Evolutionary conservation across 2,797 vertebrate species (phyloP), one percentile per base, ranked within the genome.

Genomic region (Pteropus rufus): DNA sequence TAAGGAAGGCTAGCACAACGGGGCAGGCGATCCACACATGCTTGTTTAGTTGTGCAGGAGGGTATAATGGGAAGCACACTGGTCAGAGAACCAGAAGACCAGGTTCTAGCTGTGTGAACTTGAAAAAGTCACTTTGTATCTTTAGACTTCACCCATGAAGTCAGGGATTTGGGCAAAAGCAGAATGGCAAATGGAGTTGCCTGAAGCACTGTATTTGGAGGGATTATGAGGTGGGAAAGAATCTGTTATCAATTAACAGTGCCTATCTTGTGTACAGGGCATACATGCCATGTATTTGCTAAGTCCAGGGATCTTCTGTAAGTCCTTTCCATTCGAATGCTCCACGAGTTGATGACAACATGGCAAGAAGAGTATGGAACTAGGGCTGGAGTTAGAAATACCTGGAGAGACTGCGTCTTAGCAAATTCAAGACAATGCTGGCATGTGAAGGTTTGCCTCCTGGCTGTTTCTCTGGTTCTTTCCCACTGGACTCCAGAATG

Each of bases 51-150:
- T 26, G 44, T 46, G 58, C 73, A 56, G 24, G 80, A 39, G 21
- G 31, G 15, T 26, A 12, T 11, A 6, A 2, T 7, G n/a, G 62
- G 18, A 65, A 19, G 29, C 36, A 62, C 91, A 14, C 34, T 3
- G 24, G 80, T 64, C 52, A 10, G 19, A 80, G 54, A n/a, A 46
- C 56, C 26, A 23, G 44, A 39, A 58, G 18, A 16, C 24, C 36
- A 29, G 41, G 89, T 49, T 67, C 67, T 1, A 29, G 62, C 56
- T 41, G 7, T 19, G 18, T 16, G 65, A 83, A 67, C 54, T 64
- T 72, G 84, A 93, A 60, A 89, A 72, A 52, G 24, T 52, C 54
- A 31, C 65, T 96, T 89, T 34, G 39, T 88, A 21, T 72, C 58
- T 86, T 62, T 16, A 36, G 72, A 39, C 89, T n/a, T 82, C 16